phyloP scores from a whole-genome alignment of 2,888 invertebrate genomes.

The Caenorhabditis sulstoni region DNA sequence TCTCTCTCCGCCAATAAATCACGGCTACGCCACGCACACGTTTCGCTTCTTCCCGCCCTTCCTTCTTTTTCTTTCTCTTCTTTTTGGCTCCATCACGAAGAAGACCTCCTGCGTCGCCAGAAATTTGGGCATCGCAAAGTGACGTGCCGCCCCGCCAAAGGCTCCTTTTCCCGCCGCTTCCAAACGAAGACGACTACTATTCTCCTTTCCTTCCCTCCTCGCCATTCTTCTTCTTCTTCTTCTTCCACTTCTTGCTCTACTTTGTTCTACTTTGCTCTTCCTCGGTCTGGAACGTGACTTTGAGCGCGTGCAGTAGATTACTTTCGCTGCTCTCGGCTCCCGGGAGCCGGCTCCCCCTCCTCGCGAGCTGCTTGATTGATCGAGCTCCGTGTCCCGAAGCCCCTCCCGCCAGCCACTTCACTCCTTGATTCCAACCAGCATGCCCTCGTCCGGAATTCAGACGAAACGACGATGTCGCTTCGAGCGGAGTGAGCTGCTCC shows the following conservation, averaged over 20 bases:
- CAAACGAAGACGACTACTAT: not conserved
- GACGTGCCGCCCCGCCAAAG: conserved; percentile 10
- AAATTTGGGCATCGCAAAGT: conserved; percentile 35
- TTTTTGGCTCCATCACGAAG: not conserved
- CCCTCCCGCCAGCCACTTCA: conserved; percentile 3
- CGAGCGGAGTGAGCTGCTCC: conserved; percentile 16
- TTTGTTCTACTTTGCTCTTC: not conserved
- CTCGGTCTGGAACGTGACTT: conserved; percentile 27
- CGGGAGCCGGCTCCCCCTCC: not conserved
- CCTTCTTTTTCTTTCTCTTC: conserved; percentile 4
- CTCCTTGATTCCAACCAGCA: too few species aligned
- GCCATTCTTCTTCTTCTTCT: conserved; percentile 1
- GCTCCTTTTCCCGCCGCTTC: not conserved
- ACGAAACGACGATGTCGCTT: conserved; percentile 11
- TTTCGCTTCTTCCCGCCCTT: conserved; percentile 2
- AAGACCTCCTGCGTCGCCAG: conserved; percentile 11
- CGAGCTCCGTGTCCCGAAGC: not conserved
- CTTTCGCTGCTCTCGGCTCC: not conserved
- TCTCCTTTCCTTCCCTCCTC: conserved; percentile 8
- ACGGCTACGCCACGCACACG: conserved; percentile 39
- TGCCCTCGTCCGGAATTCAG: not conserved
- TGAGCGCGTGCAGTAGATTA: conserved; percentile 20
- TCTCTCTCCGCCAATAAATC: conserved; percentile 39
- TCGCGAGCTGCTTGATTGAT: conserved; percentile 26
- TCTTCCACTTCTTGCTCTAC: not conserved